Conservation (phyloP, 2,888 invertebrate species). For the Silvanus unidentatus region DNA sequence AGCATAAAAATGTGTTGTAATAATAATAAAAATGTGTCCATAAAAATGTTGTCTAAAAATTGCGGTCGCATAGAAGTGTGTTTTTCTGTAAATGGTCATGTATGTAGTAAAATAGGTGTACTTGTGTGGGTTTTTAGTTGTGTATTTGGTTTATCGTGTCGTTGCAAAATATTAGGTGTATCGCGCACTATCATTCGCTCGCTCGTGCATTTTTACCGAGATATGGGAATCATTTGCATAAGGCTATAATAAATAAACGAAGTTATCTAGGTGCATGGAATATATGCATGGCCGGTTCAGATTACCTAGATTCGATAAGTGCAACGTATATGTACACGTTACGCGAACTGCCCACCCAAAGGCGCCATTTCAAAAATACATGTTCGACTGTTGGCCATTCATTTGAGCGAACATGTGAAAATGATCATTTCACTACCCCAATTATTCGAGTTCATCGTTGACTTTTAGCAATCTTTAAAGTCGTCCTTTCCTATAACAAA, state of each 20-base stretch:
- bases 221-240: constrained; percentile 44
- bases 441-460: no score
- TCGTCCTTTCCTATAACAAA: no score
- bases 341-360: not conserved
- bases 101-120: no score
- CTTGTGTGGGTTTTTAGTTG: no score
- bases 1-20: no score
- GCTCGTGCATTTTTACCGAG: constrained; percentile 43
- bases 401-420: no score
- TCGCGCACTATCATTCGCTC: constrained; percentile 29
- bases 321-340: constrained; percentile 2
- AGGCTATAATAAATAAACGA: constrained; percentile 44
- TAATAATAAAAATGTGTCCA: no score
- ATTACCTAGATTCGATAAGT: constrained; percentile 42
- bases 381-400: no score
- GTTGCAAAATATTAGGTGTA: constrained; percentile 36
- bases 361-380: not conserved
- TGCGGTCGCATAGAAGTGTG: no score
- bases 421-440: no score
- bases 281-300: constrained; percentile 37
- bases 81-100: no score
- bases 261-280: constrained; percentile 42
- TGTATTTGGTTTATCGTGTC: constrained; percentile 28
- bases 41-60: no score
- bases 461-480: constrained; percentile 7